A percentile compares a stretch with the other conserved stretches of the same genome.
Evolutionary conservation across 2,888 invertebrate genomes (phyloP).

Genomic region (Frankliniella intonsa): DNA sequence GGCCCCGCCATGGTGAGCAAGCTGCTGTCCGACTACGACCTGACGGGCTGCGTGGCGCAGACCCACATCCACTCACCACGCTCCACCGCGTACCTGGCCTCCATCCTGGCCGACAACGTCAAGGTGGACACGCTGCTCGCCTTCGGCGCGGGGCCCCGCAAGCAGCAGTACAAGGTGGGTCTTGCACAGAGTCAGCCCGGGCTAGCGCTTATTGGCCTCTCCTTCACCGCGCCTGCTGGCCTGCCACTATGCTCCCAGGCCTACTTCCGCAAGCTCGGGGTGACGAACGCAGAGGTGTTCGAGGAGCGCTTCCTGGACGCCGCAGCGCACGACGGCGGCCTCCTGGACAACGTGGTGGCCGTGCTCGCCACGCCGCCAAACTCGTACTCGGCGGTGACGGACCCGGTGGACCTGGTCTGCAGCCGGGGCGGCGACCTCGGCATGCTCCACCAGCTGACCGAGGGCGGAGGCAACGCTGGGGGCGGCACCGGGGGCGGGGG

Average conservation of each 20-base stretch:
- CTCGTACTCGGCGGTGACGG: constrained; percentile 67
- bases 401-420: constrained; percentile 73
- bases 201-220: neutral
- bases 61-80: constrained; percentile 75
- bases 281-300: constrained; percentile 46
- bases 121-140: constrained; percentile 57
- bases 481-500: neutral
- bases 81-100: constrained; percentile 72
- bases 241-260: neutral
- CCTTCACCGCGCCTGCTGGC: neutral
- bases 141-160: constrained; percentile 54
- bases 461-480: constrained; percentile 46
- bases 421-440: constrained; percentile 71
- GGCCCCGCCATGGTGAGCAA: constrained; percentile 72
- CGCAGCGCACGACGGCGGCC: constrained; percentile 47
- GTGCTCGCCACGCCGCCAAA: constrained; percentile 73
- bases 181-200: neutral
- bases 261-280: constrained; percentile 64
- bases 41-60: constrained; percentile 70
- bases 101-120: constrained; percentile 56
- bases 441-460: constrained; percentile 67
- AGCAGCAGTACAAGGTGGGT: constrained; percentile 34
- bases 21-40: constrained; percentile 58
- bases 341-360: constrained; percentile 58
- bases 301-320: constrained; percentile 38